These are phyloP conservation scores for Microcebus jonahi DNA, from an alignment of 2,113 vertebrate species.

Conservation along the genomic window DNA sequence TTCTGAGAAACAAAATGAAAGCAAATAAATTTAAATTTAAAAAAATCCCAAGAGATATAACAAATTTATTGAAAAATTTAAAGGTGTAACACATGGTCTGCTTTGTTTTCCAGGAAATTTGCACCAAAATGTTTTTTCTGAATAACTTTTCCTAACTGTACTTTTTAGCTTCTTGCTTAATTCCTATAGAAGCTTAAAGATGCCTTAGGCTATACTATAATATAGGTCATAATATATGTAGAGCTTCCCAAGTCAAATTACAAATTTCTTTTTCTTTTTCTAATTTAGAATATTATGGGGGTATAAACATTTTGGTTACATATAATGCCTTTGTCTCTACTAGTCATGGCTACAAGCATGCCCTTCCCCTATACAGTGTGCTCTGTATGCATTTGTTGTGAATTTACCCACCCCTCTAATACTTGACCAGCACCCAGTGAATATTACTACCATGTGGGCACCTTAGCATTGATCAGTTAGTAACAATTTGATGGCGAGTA, in stretches of 20 bases:
- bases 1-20: not conserved
- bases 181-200: not conserved
- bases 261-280: not conserved
- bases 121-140: not conserved
- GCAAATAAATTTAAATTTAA: not conserved
- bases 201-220: not conserved
- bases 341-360: no score
- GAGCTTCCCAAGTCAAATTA: not conserved
- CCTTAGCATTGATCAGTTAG: no score
- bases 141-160: not conserved
- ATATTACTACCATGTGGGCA: no score
- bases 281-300: no score
- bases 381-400: no score
- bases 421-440: no score
- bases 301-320: no score
- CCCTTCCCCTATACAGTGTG: no score
- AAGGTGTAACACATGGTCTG: not conserved
- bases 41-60: not conserved
- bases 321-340: no score
- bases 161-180: not conserved
- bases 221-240: not conserved
- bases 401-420: no score
- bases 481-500: no score
- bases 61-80: not conserved
- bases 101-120: not conserved